A percentile compares a stretch with the other conserved stretches of the same genome.
Evolutionary conservation across 2,888 invertebrate genomes (phyloP).

Genomic region (Chydorus sphaericus): DNA sequence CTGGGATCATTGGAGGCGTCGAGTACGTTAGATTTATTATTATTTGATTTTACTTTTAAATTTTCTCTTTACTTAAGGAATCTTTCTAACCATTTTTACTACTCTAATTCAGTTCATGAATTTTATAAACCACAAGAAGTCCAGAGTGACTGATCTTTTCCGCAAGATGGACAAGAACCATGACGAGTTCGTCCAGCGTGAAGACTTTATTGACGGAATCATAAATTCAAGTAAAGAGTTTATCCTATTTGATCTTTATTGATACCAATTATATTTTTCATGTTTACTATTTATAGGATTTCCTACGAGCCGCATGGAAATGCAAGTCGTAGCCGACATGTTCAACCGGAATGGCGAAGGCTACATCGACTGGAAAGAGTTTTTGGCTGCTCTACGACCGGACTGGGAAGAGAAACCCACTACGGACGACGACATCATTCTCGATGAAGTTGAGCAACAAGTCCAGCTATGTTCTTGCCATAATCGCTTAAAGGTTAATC

Average conservation of each 20-base stretch:
- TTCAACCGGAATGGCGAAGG: conserved; percentile 91
- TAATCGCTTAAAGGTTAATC: conserved; percentile 37
- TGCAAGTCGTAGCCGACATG: conserved; percentile 95
- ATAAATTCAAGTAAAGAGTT: conserved; percentile 73
- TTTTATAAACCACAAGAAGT: conserved; percentile 99
- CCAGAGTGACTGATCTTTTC: conserved; percentile 93
- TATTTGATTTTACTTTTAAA: neutral
- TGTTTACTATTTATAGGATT: conserved; percentile 50
- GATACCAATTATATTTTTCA: neutral
- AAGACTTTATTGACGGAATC: conserved; percentile 96
- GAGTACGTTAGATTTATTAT: conserved; percentile 41
- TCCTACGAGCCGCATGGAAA: conserved; percentile 91
- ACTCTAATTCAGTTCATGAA: conserved; percentile 60
- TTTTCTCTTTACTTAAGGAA: neutral
- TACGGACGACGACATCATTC: conserved; percentile 60
- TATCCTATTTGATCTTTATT: neutral
- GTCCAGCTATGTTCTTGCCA: conserved; percentile 38
- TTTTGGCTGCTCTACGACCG: conserved; percentile 88
- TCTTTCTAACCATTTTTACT: neutral
- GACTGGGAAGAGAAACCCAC: conserved; percentile 80
- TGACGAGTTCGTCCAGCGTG: conserved; percentile 86
- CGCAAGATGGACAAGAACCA: conserved; percentile 97
- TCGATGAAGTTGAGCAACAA: conserved; percentile 39
- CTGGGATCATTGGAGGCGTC: conserved; percentile 98
- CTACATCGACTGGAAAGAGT: conserved; percentile 96